A percentile compares a stretch with the other conserved stretches of the same genome.
Evolutionary conservation across 2,797 vertebrate species (phyloP).

Genomic region (Falco rusticolus): DNA sequence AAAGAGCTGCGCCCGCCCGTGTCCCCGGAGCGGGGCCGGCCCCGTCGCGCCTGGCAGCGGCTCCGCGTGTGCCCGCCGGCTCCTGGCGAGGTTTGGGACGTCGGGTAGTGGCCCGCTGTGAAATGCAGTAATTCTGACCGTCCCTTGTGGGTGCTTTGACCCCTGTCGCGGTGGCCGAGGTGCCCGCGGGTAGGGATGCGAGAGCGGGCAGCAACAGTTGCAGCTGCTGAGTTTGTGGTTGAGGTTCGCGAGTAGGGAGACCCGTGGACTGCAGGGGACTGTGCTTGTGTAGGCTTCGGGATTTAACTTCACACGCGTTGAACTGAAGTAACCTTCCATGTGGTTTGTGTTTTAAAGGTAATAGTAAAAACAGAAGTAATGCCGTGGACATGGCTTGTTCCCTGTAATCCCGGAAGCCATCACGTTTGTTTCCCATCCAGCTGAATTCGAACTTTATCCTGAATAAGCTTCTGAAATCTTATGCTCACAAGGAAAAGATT

Average conservation of each 20-base stretch:
- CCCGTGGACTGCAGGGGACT: neutral
- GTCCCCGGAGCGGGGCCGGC: neutral
- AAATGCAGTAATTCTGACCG: fast-evolving
- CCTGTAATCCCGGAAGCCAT: neutral
- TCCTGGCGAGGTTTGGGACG: fast-evolving
- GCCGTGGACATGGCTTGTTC: neutral
- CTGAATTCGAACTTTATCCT: neutral
- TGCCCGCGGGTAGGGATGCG: neutral
- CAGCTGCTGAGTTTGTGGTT: neutral
- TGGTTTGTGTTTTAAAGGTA: neutral
- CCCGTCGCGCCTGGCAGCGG: neutral
- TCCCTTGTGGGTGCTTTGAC: fast-evolving
- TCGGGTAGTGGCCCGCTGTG: neutral
- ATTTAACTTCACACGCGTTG: fast-evolving
- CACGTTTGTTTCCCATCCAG: fast-evolving
- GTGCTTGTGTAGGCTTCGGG: neutral
- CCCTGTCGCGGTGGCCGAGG: neutral
- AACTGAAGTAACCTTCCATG: fast-evolving
- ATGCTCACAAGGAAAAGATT: neutral
- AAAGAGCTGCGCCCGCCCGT: neutral
- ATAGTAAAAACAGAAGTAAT: neutral
- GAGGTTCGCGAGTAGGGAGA: neutral
- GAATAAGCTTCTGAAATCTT: neutral
- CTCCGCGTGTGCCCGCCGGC: neutral
- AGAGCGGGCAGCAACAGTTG: neutral